Evolutionary conservation across 2,797 vertebrate species (phyloP).

Genomic region (Botia kubotai): DNA sequence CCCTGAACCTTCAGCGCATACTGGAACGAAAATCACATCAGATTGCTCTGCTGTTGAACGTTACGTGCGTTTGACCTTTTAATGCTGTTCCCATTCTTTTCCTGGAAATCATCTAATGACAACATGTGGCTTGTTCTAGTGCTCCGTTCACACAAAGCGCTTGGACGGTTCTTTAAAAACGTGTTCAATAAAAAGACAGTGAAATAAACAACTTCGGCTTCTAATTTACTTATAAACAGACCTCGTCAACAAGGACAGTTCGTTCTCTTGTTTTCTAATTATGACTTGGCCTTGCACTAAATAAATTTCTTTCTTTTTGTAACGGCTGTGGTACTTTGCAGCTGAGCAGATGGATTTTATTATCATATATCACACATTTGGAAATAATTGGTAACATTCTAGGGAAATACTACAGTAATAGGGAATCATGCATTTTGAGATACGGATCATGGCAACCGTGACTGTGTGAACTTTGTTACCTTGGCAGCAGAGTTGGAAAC

Average conservation of each 20-base stretch:
- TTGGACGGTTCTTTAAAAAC: conserved; percentile 26
- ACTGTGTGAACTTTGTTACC: conserved; percentile 75
- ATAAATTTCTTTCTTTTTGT: conserved; percentile 13
- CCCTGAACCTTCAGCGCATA: conserved; percentile 15
- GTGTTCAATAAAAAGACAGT: conserved; percentile 31
- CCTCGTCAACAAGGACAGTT: neutral
- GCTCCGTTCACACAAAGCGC: conserved; percentile 18
- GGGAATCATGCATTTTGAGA: neutral
- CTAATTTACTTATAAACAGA: conserved; percentile 28
- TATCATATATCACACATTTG: conserved; percentile 1
- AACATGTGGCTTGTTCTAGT: conserved; percentile 20
- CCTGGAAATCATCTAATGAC: conserved; percentile 45
- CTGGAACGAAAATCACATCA: conserved; percentile 24
- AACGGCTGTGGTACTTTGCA: conserved; percentile 28
- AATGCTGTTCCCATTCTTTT: conserved; percentile 24
- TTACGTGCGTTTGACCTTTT: conserved; percentile 19
- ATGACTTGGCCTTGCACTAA: conserved; percentile 24
- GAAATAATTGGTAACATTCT: conserved; percentile 4
- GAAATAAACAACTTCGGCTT: conserved; percentile 37
- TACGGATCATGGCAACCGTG: neutral
- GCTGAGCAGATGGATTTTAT: conserved; percentile 13
- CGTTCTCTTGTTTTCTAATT: neutral
- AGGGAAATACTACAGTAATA: neutral
- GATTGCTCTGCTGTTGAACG: conserved; percentile 22
- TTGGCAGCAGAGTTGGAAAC: conserved; percentile 98